Conservation (phyloP, 2,888 invertebrate genomes). For the Unio delphinus region DNA sequence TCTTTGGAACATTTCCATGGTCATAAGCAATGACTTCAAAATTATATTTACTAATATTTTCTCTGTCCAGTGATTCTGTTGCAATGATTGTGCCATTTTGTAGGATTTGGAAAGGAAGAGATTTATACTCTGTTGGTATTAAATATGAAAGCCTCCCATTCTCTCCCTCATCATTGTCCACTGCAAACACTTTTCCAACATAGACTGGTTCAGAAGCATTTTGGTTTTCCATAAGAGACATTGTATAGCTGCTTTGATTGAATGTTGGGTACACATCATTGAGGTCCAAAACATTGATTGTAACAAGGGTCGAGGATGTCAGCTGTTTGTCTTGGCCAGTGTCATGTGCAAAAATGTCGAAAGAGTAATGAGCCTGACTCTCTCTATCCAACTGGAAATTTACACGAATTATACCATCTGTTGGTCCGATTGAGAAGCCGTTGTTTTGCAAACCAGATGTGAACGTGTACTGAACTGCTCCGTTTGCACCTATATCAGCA, state of each 20-base stretch:
- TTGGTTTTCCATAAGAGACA: conserved; percentile 39
- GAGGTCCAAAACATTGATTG: conserved; percentile 30
- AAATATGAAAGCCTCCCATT: conserved; percentile 44
- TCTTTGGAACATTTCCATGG: conserved; percentile 40
- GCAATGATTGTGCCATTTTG: conserved; percentile 48
- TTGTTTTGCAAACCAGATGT: conserved; percentile 12
- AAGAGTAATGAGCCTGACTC: conserved; percentile 28
- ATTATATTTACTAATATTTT: conserved; percentile 34
- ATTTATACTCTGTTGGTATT: conserved; percentile 21
- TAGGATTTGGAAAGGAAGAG: conserved; percentile 41
- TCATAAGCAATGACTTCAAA: conserved; percentile 48
- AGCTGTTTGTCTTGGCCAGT: conserved; percentile 9
- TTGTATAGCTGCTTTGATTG: conserved; percentile 32
- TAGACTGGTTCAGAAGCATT: conserved; percentile 18
- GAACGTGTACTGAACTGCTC: conserved; percentile 29
- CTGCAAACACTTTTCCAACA: conserved; percentile 35
- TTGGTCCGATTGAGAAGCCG: conserved; percentile 31
- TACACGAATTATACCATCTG: conserved; percentile 40
- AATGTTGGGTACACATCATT: conserved; percentile 45
- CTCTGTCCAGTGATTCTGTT: conserved; percentile 43
- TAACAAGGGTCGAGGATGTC: conserved; percentile 31
- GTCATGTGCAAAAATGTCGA: conserved; percentile 43
- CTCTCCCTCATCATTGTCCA: conserved; percentile 40
- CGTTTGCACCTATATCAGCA: conserved; percentile 68
- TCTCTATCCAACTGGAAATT: conserved; percentile 44